Evolutionary conservation across 2,888 invertebrate genomes (phyloP).

Genomic region (Gandaritis pyraliata): DNA sequence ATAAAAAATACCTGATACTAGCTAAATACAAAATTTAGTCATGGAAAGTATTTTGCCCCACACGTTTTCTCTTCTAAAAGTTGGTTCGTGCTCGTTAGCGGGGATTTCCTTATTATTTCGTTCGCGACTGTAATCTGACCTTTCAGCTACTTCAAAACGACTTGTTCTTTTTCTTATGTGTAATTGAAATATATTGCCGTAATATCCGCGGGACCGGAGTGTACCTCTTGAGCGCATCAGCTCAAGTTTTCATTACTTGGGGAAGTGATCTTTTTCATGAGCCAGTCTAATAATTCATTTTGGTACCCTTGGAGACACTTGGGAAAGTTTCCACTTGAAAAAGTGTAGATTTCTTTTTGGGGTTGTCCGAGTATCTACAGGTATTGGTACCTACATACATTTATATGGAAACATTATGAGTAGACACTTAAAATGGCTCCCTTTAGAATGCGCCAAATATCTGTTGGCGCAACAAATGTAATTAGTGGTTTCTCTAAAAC

Average conservation of each 20-base stretch:
- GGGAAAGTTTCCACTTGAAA: conserved; percentile 65
- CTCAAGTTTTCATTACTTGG: conserved; percentile 81
- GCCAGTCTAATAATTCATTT: conserved; percentile 82
- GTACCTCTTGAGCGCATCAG: conserved; percentile 79
- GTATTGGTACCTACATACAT: conserved; percentile 13
- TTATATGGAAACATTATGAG: conserved; percentile 11
- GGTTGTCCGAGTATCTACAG: conserved; percentile 39
- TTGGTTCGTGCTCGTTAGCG: conserved; percentile 76
- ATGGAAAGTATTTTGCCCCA: conserved; percentile 60
- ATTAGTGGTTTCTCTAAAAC: no score
- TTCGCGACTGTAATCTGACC: conserved; percentile 79
- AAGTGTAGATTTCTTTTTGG: conserved; percentile 53
- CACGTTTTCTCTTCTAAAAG: conserved; percentile 74
- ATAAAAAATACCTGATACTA: background rate
- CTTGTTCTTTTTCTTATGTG: conserved; percentile 84
- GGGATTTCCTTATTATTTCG: conserved; percentile 79
- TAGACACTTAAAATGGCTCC: conserved; percentile 7
- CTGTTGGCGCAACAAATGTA: no score
- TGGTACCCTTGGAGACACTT: conserved; percentile 67
- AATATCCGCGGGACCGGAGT: conserved; percentile 81
- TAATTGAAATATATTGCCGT: conserved; percentile 85
- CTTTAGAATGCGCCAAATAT: background rate
- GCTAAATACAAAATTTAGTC: conserved; percentile 64
- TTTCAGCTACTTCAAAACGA: conserved; percentile 82
- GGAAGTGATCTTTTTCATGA: conserved; percentile 78